These are phyloP conservation scores for Sipha flava DNA, from an alignment of 1,140 invertebrate genomes.

Conservation along the genomic window DNA sequence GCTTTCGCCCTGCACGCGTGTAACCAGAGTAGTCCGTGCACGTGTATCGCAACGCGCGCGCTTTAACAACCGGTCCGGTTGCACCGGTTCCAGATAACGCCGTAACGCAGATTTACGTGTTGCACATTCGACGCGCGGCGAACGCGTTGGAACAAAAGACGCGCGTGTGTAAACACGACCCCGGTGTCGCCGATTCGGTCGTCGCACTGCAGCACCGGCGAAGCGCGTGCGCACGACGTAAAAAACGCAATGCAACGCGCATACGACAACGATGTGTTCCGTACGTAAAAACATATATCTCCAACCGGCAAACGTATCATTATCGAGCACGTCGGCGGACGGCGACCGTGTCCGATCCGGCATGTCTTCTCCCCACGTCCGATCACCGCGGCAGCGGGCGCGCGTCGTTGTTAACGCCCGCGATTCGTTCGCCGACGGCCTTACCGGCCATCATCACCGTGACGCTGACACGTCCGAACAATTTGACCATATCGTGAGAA, in stretches of 20 bases:
- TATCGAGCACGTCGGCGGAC: neutral
- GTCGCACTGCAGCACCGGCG: neutral
- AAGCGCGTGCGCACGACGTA: neutral
- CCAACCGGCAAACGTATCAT: neutral
- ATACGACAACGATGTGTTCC: neutral
- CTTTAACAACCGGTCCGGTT: neutral
- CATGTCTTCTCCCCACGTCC: constrained; percentile 22
- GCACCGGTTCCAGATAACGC: too few relatives aligned
- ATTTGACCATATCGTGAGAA: constrained; percentile 28
- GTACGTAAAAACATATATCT: neutral
- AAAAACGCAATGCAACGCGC: neutral
- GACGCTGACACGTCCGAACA: constrained; percentile 27
- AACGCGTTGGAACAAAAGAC: neutral
- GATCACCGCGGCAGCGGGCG: neutral
- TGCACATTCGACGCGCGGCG: too few relatives aligned
- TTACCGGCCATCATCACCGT: neutral
- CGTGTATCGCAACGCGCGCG: neutral
- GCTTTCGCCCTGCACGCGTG: neutral
- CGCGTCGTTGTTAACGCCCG: neutral
- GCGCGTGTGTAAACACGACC: neutral
- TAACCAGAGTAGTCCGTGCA: neutral
- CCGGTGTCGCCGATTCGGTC: neutral
- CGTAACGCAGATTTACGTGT: too few relatives aligned
- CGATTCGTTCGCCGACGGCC: neutral
- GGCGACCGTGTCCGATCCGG: constrained; percentile 14